phyloP scores from a whole-genome alignment of 2,113 vertebrate genomes.

The Oenanthe melanoleuca region DNA sequence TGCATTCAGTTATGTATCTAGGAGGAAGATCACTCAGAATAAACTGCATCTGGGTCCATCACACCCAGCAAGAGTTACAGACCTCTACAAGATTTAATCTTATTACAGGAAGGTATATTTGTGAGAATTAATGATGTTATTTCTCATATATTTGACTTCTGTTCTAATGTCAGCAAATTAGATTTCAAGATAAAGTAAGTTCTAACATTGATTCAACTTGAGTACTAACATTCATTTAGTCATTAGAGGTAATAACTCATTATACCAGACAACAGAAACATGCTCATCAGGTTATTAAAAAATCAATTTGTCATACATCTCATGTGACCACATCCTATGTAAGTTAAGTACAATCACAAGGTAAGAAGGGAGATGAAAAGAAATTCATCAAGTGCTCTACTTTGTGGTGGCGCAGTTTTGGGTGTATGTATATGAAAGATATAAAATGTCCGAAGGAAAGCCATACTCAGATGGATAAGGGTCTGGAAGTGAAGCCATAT shows the following conservation, averaged over 20 bases:
- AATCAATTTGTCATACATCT: neutral
- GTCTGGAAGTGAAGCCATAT: accelerated
- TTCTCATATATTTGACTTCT: neutral
- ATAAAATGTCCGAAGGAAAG: neutral
- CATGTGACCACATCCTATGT: neutral
- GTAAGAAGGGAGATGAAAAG: neutral
- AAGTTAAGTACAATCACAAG: neutral
- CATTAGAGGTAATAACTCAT: neutral
- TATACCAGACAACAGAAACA: neutral
- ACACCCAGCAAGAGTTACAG: neutral
- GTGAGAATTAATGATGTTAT: neutral
- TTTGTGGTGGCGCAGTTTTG: neutral
- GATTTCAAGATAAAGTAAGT: neutral
- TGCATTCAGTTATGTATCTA: neutral
- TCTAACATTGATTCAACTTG: neutral
- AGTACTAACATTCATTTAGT: neutral
- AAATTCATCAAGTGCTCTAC: neutral
- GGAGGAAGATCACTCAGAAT: neutral
- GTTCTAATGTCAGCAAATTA: neutral
- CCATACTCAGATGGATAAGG: neutral
- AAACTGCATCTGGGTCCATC: neutral
- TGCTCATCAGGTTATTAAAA: neutral
- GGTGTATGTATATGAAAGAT: neutral
- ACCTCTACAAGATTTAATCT: neutral
- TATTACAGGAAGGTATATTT: neutral